Base-by-base conservation (phyloP, 2,888 invertebrate species). In the Zele albiditarsus region DNA sequence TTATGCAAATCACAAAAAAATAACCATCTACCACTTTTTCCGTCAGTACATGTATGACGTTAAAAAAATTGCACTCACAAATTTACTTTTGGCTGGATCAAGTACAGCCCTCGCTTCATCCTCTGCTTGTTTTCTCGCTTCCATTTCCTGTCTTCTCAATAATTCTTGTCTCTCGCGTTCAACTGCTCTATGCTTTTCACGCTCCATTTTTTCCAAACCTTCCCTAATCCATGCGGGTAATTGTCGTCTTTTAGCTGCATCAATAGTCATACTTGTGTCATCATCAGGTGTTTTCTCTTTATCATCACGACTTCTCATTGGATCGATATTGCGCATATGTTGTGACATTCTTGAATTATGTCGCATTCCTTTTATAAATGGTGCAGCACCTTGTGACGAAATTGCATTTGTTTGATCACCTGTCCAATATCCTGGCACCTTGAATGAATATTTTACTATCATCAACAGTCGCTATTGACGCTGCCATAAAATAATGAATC, bases 211-310 rank as follows among this genome's bases (percentile, higher is more conserved):
- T 87, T 98, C 98, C 81, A 99, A 90, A 42, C 98, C 98, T 91
- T 97, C 98, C 88, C 98, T 92, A 80, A 99, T 98, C 99, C 99
- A 99, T 0, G 96, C 97, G n/a, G 99, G 99, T 27, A 99, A 91
- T 83, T 96, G 95, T 85, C 97, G 94, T 49, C 97, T 91, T 89
- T 96, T 96, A 23, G 95, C 95, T 20, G 96, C 96, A 89, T 97
- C 97, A 79, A 89, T 84, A 38, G 87, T 86, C 58, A 84, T 84
- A 70, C 84, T 85, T 2, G 87, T 83, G 58, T 89, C 89, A 71
- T 89, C 89, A 57, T 89, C 89, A 0, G 89, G 89, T 38, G 88
- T 88, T 76, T 85, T 88, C 71, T 89, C 89, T 73, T 86, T 85
- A 12, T 86, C 85, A 62, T 88, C 89, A 16, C 88, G 81, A 77